Percentiles rank a stretch among this genome's conserved stretches.
Conservation (phyloP, 2,797 vertebrate species). For the Coccyzus lansbergi region DNA sequence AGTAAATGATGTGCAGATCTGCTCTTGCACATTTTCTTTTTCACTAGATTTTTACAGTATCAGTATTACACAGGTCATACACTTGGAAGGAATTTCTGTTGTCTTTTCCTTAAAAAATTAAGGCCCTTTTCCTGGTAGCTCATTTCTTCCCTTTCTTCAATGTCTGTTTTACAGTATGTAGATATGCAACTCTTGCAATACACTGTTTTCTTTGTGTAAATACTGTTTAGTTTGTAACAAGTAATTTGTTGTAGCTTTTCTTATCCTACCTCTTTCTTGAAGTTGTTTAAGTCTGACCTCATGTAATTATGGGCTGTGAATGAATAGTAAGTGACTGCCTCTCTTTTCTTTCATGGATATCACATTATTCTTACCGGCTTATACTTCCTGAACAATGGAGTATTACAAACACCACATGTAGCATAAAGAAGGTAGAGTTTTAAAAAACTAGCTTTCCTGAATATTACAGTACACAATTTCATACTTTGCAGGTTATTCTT, state of each 20-base stretch:
- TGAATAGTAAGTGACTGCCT: neutral
- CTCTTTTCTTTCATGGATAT: neutral
- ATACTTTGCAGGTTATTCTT: constrained; percentile 88
- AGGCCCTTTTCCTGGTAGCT: neutral
- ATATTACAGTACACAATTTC: neutral
- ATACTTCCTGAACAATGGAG: neutral
- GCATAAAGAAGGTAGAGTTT: neutral
- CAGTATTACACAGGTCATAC: neutral
- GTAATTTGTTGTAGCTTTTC: neutral
- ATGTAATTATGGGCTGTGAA: neutral
- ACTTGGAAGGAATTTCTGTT: neutral
- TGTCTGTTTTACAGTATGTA: neutral
- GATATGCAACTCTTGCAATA: neutral
- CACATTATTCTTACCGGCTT: neutral
- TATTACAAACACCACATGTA: neutral
- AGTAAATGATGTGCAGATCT: neutral
- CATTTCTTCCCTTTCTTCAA: neutral
- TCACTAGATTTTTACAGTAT: neutral
- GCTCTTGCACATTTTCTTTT: neutral
- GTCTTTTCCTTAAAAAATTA: neutral
- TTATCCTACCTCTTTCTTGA: neutral
- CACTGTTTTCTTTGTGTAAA: neutral
- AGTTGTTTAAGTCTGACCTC: neutral
- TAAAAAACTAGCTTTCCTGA: neutral
- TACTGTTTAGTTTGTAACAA: neutral